Base-by-base conservation (phyloP, 1,140 invertebrate genomes). In the Adoxophyes honmai region DNA sequence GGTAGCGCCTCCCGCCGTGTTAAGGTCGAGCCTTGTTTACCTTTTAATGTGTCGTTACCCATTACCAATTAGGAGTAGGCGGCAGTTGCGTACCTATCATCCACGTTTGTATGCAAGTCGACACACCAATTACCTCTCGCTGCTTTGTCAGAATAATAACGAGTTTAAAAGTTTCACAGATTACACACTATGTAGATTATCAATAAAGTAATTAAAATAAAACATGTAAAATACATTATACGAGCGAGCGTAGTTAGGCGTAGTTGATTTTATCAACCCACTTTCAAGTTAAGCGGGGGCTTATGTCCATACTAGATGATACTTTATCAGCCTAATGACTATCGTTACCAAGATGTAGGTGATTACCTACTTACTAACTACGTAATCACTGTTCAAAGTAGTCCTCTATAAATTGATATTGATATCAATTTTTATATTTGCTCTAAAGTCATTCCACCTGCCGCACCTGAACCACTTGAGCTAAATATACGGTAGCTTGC, bases 401-500 rank as follows among this genome's bases (percentile, higher is more conserved):
- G 21, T 28, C 42, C 21, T 33, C n/a, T 48, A 48, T 28, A 48
- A 48, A 48, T 48, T 28, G 42, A 48, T 48, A 48, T 48, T 48
- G 18, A 11, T 48, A 48, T 48, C 42, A 11, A 48, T 48, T 28
- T 48, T 28, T 28, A 28, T 48, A 48, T 48, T 48, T 48, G 28
- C 42, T 28, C 42, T 6, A 48, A 11, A 4, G 42, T 11, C 21
- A 21, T 28, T 48, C 42, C 42, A 48, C 42, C 42, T 48, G 42
- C 42, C 42, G 16, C 42, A 18, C 42, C 42, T 48, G 28, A 28
- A 28, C 21, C 42, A 48, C 42, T 48, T 48, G 42, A 48, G 18
- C 21, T 61, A 56, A 39, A 63, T 66, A 67, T 60, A 69, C 66
- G 53, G 66, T 62, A 69, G 66, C 62, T 11, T 48, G 11, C n/a